These are phyloP conservation scores for Nymphalis urticae DNA, from an alignment of 2,888 invertebrate species.

Conservation along the genomic window DNA sequence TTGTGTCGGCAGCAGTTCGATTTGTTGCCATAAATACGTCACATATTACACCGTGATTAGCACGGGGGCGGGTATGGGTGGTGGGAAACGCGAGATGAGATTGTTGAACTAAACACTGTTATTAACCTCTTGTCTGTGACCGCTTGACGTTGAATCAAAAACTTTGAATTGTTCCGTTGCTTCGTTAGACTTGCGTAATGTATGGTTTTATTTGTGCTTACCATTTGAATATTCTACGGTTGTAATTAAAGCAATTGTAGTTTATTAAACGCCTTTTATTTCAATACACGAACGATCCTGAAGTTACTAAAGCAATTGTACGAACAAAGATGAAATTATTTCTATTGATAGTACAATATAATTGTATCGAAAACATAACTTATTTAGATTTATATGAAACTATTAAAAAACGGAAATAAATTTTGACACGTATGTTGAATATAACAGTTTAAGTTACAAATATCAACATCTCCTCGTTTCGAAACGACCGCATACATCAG, in stretches of 20 bases:
- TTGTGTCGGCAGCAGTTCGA: constrained; percentile 36
- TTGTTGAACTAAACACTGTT: constrained; percentile 8
- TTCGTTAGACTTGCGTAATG: neutral
- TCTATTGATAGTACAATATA: too few relatives aligned
- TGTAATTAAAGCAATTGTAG: too few relatives aligned
- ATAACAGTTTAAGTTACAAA: constrained; percentile 22
- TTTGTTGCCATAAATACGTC: constrained; percentile 41
- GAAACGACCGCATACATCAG: constrained; percentile 41
- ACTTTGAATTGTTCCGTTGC: neutral
- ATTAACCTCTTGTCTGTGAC: constrained; percentile 12
- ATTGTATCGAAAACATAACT: too few relatives aligned
- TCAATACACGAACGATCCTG: too few relatives aligned
- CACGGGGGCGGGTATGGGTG: constrained; percentile 32
- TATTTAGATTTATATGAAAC: too few relatives aligned
- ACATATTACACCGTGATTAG: constrained; percentile 35
- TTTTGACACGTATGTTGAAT: constrained; percentile 2
- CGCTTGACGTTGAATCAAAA: neutral
- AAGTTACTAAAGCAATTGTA: too few relatives aligned
- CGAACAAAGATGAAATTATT: too few relatives aligned
- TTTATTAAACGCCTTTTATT: too few relatives aligned
- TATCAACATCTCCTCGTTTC: constrained; percentile 42
- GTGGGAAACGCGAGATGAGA: neutral
- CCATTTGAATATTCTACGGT: too few relatives aligned
- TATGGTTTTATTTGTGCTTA: too few relatives aligned
- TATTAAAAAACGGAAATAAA: neutral